These are phyloP conservation scores for Vombatus ursinus DNA, from an alignment of 2,113 vertebrate species.

Conservation along the genomic window DNA sequence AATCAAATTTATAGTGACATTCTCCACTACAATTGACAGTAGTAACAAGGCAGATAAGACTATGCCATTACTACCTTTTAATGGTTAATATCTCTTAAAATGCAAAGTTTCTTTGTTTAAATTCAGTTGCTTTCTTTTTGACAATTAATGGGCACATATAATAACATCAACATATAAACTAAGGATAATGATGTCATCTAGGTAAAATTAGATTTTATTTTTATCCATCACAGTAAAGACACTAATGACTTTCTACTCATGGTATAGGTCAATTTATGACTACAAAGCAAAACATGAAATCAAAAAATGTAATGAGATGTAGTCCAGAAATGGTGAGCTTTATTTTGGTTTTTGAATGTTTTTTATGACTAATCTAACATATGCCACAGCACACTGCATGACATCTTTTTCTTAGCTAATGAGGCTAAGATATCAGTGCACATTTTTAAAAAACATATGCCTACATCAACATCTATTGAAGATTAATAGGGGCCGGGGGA, in stretches of 20 bases:
- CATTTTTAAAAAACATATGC: constrained; percentile 24
- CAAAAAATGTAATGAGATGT: constrained; percentile 57
- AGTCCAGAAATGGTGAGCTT: constrained; percentile 37
- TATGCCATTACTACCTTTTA: not conserved
- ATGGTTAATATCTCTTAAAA: not conserved
- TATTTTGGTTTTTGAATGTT: not conserved
- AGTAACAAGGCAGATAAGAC: not conserved
- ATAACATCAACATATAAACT: not conserved
- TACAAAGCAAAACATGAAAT: constrained; percentile 60
- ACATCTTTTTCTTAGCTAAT: constrained; percentile 56
- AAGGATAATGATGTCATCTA: not conserved
- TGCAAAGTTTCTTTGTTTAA: not conserved
- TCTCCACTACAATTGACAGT: not conserved
- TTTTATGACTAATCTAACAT: constrained; percentile 37
- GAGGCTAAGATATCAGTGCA: constrained; percentile 15
- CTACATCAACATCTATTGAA: not conserved
- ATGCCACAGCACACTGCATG: not conserved
- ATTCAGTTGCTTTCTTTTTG: not conserved
- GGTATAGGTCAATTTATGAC: constrained; percentile 67
- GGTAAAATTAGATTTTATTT: not conserved
- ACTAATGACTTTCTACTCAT: not conserved
- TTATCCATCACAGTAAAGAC: not conserved
- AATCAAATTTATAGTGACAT: not conserved
- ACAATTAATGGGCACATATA: not conserved
- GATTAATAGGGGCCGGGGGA: not conserved